These are phyloP conservation scores for Aphodius granarius DNA, from an alignment of 2,888 invertebrate species.

Conservation along the genomic window DNA sequence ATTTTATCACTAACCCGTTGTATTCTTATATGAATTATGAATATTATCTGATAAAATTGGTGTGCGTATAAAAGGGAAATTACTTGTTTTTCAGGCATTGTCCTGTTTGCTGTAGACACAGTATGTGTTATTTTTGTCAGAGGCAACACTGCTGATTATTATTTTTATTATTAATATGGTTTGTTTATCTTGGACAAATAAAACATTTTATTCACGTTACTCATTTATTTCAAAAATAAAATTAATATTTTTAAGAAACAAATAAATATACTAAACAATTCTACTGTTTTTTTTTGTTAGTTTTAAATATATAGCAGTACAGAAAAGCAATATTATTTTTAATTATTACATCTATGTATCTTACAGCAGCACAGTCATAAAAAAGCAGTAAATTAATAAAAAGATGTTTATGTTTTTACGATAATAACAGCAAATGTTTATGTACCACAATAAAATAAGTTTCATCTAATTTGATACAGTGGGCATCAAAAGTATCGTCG, in stretches of 20 bases:
- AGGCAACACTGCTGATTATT: not conserved
- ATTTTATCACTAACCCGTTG: not conserved
- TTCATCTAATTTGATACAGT: too few species aligned
- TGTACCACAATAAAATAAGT: too few species aligned
- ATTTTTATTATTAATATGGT: not conserved
- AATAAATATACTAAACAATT: not conserved
- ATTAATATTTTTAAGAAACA: not conserved
- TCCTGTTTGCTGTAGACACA: not conserved
- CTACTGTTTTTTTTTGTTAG: not conserved
- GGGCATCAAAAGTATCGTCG: too few species aligned
- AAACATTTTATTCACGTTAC: not conserved
- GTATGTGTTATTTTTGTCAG: not conserved
- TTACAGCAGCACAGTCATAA: not conserved
- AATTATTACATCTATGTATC: not conserved
- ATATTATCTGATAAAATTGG: constrained; percentile 5
- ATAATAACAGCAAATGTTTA: too few species aligned
- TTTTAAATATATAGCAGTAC: not conserved
- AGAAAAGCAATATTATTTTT: not conserved
- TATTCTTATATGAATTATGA: not conserved
- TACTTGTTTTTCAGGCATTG: not conserved
- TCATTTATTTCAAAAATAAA: not conserved
- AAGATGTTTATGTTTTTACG: too few species aligned
- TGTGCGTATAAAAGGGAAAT: not conserved
- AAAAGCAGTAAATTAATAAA: too few species aligned
- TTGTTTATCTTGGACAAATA: not conserved